Evolutionary conservation across 2,888 invertebrate genomes (phyloP), one percentile per base, ranked within the genome.

Genomic region (Amphipoea lucens): DNA sequence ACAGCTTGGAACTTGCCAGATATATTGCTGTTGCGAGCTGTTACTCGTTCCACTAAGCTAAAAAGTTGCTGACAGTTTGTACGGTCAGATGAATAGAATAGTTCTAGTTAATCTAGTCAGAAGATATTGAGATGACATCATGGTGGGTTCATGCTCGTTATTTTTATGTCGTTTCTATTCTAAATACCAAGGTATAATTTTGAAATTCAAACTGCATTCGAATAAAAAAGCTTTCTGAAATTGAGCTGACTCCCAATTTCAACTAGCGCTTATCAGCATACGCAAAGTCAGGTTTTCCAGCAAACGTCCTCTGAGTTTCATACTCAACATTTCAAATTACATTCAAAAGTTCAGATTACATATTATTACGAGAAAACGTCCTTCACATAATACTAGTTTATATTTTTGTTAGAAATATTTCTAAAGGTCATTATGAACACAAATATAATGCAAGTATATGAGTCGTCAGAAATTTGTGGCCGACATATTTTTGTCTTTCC

Each of bases 21-120:
- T 95, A 95, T 95, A 95, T 96, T 93, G 94, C 94, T 86, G 90
- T 90, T 87, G 90, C 90, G 90, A 88, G 89, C 89, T 91, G 91
- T 40, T 90, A 79, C 90, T 89, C 87, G 85, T 85, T 88, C 86
- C 82, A 87, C 83, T 78, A 87, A 85, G 79, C 84, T 86, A 72
- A 88, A 91, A 90, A 90, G 70, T 86, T 86, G 77, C 82, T 88
- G 81, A 84, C 79, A 36, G 4, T 60, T 71, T 20, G 36, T 78
- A 54, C 12, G 65, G 78, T 72, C 74, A 74, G 82, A 73, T 51
- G 42, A 73, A 74, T 67, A 70, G 63, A 76, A 68, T 75, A 62
- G 66, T 67, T 82, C 67, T 63, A 12, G 45, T 51, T 69, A 70
- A 77, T 78, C 63, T 72, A 17, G 9, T n/a, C 6, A 12, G n/a